Evolutionary conservation across 2,113 vertebrate species (phyloP), one percentile per base, ranked within the genome.

Genomic region (Lophius piscatorius): DNA sequence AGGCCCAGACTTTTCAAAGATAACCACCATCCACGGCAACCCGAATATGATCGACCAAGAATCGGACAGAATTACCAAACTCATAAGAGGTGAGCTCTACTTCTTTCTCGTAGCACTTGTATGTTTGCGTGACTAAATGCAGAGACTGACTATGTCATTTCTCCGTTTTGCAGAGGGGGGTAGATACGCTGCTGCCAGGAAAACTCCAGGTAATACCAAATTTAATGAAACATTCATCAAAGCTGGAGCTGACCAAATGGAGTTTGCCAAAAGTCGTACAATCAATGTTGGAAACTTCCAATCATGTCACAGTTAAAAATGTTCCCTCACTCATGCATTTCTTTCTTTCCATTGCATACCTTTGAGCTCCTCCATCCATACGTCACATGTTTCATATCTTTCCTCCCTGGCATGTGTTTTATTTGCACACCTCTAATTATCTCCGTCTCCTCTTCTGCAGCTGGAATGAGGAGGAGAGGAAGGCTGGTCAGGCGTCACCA

Each of bases 61-160:
- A 51, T 85, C 90, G 1, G 81, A 88, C 41, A 88, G 74, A 70
- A 90, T 93, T 52, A 74, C 83, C 70, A 87, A 71, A 81, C 47
- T 92, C 40, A 93, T 93, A 73, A 48, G 85, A 88, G 79, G 92
- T 92, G 26, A 72, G n/a, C n/a, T n/a, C n/a, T n/a, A n/a, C n/a
- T n/a, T n/a, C 18, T 44, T 23, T 55, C 12, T 10, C 39, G 20
- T 6, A 5, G 20, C 49, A 9, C 8, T 2, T 51, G 11, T 1
- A 6, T 42, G 20, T 52, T 18, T 5, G 45, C 31, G 9, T 48
- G 18, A 13, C 4, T 29, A 16, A 18, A 36, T 18, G 5, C 26
- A 39, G 8, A 23, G 22, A 60, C 2, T 78, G 29, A 51, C 33
- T 34, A 22, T 48, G 4, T 13, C 21, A 4, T 69, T 10, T 61